phyloP scores from a whole-genome alignment of 2,888 invertebrate species.

The Malthinus flaveolus region DNA sequence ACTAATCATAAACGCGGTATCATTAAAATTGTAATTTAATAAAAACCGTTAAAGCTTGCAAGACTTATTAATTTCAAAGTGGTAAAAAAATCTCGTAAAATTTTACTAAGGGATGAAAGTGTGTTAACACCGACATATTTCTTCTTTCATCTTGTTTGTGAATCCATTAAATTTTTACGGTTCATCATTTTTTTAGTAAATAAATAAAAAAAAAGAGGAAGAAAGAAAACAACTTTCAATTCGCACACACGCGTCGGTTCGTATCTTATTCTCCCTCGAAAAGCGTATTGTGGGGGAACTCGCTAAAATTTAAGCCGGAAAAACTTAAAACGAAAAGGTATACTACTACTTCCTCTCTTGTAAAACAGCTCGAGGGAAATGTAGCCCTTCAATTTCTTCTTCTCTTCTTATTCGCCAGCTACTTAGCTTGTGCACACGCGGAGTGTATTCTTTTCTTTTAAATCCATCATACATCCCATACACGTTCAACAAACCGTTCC shows the following conservation, averaged over 20 bases:
- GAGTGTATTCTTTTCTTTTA: neutral
- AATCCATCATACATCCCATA: neutral
- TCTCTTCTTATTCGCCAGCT: too few species aligned
- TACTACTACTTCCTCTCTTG: slow-evolving; percentile 3
- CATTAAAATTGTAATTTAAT: too few species aligned
- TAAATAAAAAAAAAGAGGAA: neutral
- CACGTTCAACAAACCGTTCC: neutral
- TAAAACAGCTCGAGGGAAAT: slow-evolving; percentile 2
- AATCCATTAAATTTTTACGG: slow-evolving; percentile 3
- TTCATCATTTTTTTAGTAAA: neutral
- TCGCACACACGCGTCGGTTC: neutral
- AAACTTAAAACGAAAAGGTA: neutral
- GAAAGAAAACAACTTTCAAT: neutral
- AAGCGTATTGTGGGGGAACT: too few species aligned
- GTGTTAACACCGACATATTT: too few species aligned
- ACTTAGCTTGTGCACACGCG: neutral
- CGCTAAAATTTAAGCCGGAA: too few species aligned
- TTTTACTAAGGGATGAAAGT: too few species aligned
- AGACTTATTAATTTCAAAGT: too few species aligned
- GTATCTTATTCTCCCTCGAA: neutral
- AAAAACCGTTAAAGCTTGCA: too few species aligned
- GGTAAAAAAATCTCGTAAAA: too few species aligned
- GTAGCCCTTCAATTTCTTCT: slow-evolving; percentile 1
- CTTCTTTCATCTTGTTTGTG: neutral
- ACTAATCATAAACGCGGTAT: too few species aligned